These are phyloP conservation scores for Acrocera orbiculus DNA, from an alignment of 2,888 invertebrate genomes.

Conservation along the genomic window DNA sequence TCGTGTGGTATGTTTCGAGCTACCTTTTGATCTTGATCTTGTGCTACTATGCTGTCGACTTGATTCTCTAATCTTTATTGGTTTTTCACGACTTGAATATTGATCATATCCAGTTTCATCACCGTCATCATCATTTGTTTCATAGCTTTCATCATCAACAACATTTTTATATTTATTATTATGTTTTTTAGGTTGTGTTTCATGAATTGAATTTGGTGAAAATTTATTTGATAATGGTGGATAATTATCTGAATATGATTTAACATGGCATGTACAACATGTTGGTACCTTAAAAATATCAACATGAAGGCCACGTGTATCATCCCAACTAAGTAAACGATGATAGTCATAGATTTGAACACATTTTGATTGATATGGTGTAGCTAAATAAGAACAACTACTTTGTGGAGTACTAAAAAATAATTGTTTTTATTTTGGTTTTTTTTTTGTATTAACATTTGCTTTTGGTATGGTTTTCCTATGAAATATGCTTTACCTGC, in stretches of 20 bases:
- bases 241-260: constrained; percentile 52
- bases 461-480: too few relatives aligned
- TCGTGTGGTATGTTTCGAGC: too few relatives aligned
- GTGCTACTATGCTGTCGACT: too few relatives aligned
- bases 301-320: constrained; percentile 60
- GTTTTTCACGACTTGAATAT: too few relatives aligned
- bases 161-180: constrained; percentile 16
- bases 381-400: constrained; percentile 60
- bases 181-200: constrained; percentile 14
- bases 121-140: constrained; percentile 19
- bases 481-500: constrained; percentile 36
- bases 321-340: constrained; percentile 64
- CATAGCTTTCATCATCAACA: constrained; percentile 15
- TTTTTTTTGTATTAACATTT: too few relatives aligned
- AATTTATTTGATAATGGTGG: constrained; percentile 32
- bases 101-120: constrained; percentile 11
- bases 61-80: too few relatives aligned
- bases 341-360: constrained; percentile 72
- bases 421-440: constrained; percentile 7
- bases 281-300: constrained; percentile 73
- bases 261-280: constrained; percentile 66
- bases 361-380: constrained; percentile 63
- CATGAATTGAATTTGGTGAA: constrained; percentile 19
- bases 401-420: constrained; percentile 49
- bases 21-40: too few relatives aligned